Conservation (phyloP, 92 coral and sea anemone genomes). For the Parazoanthus swiftii region DNA sequence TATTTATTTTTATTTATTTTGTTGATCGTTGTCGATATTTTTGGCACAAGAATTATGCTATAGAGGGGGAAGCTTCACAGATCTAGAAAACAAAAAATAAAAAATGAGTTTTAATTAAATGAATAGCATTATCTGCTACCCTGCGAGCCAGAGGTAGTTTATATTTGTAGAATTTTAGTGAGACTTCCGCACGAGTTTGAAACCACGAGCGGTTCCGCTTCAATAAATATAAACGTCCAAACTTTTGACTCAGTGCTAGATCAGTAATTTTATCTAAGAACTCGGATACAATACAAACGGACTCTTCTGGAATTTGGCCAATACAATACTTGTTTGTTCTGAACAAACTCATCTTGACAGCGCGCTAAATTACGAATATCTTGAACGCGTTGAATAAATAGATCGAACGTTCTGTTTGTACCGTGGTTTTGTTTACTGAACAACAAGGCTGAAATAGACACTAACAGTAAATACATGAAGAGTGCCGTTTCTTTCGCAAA, state of each 20-base stretch:
- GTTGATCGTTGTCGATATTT: too few relatives aligned
- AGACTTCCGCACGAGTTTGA: too few relatives aligned
- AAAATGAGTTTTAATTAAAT: too few relatives aligned
- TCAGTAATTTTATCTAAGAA: not conserved
- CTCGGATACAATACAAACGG: not conserved
- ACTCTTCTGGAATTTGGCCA: not conserved
- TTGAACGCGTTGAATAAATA: constrained; percentile 2
- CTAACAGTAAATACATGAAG: not conserved
- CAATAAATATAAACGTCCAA: not conserved
- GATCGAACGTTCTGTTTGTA: constrained; percentile 7
- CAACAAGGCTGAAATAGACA: constrained; percentile 4
- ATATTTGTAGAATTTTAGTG: too few relatives aligned
- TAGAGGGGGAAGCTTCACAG: too few relatives aligned
- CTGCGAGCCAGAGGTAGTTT: too few relatives aligned
- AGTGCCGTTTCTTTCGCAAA: not conserved
- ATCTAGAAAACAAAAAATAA: too few relatives aligned
- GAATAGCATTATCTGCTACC: too few relatives aligned
- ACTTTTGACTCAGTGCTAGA: constrained; percentile 6
- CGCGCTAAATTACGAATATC: constrained; percentile 20
- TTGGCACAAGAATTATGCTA: too few relatives aligned
- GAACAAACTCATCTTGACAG: constrained; percentile 16
- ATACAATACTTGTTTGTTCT: not conserved
- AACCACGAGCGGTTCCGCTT: too few relatives aligned
- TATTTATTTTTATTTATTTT: too few relatives aligned
- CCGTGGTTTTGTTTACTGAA: not conserved